Percentiles rank a stretch among this genome's conserved stretches.
These are phyloP conservation scores for Picus viridis DNA, from an alignment of 2,797 vertebrate genomes.

Conservation along the genomic window DNA sequence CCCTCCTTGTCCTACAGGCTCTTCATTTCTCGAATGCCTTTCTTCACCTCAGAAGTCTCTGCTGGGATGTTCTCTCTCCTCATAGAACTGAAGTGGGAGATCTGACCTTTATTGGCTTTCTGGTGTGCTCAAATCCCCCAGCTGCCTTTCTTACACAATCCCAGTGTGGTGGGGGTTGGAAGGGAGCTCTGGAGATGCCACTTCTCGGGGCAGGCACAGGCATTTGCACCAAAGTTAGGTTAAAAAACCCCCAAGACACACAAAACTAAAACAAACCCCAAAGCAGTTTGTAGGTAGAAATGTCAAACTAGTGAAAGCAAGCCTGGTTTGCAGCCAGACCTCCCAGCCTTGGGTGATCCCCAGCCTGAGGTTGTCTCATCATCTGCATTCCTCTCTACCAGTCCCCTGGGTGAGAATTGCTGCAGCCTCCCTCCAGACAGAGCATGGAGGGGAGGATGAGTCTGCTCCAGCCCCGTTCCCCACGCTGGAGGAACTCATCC, in stretches of 20 bases:
- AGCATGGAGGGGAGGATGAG: neutral
- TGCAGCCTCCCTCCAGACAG: neutral
- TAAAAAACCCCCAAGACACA: neutral
- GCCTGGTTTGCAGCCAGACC: neutral
- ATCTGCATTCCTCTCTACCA: neutral
- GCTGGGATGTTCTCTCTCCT: neutral
- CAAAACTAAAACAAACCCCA: neutral
- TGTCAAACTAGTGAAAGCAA: neutral
- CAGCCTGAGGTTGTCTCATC: neutral
- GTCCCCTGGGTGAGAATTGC: neutral
- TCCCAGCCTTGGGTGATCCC: neutral
- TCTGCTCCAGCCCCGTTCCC: too few relatives aligned
- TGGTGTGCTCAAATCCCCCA: neutral
- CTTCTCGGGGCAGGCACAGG: neutral
- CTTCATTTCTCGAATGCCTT: neutral
- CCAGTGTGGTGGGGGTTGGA: too few relatives aligned
- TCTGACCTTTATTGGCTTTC: neutral
- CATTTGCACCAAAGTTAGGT: slow-evolving; percentile 20
- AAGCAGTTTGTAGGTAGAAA: neutral
- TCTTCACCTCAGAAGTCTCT: neutral
- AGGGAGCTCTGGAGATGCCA: too few relatives aligned
- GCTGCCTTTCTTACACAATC: neutral
- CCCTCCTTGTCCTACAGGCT: neutral
- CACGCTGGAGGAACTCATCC: fast-evolving
- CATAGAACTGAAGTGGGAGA: neutral